Conservation (phyloP, 1,140 invertebrate species). For the Conus betulinus region DNA sequence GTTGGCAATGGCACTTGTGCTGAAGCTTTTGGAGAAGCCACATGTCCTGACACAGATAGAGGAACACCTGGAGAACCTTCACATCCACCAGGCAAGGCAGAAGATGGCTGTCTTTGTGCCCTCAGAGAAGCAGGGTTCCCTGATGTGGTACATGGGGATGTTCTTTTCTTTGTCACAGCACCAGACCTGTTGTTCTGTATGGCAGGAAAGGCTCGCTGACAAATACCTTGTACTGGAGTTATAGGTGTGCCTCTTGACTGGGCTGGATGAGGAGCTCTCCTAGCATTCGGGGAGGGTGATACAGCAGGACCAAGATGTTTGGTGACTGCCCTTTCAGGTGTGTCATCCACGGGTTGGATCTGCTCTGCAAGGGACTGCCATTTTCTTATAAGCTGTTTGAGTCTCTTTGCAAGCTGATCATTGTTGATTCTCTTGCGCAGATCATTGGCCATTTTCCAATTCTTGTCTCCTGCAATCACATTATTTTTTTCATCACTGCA, state of each 20-base stretch:
- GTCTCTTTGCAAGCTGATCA: constrained; percentile 86
- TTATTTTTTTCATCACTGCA: constrained; percentile 47
- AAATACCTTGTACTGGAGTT: not conserved
- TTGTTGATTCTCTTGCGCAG: constrained; percentile 89
- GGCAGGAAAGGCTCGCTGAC: not conserved
- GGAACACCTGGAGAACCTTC: not conserved
- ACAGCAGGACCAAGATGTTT: constrained; percentile 34
- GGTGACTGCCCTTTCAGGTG: constrained; percentile 29
- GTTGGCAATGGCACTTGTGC: not conserved
- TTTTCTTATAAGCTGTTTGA: constrained; percentile 92
- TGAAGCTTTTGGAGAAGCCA: not conserved
- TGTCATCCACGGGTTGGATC: constrained; percentile 47
- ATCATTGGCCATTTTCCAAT: constrained; percentile 95
- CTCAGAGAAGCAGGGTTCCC: not conserved
- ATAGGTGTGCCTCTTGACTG: not conserved
- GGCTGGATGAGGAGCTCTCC: not conserved
- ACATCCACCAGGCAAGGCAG: not conserved
- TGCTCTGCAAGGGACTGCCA: constrained; percentile 87
- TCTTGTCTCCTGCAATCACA: constrained; percentile 83
- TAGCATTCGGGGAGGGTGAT: not conserved
- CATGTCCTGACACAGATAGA: not conserved
- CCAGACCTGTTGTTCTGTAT: not conserved
- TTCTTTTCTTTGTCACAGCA: not conserved
- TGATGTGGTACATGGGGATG: not conserved
- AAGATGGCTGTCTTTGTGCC: not conserved